Base-by-base conservation (phyloP, 2,888 invertebrate species). In the Cinara cedri region DNA sequence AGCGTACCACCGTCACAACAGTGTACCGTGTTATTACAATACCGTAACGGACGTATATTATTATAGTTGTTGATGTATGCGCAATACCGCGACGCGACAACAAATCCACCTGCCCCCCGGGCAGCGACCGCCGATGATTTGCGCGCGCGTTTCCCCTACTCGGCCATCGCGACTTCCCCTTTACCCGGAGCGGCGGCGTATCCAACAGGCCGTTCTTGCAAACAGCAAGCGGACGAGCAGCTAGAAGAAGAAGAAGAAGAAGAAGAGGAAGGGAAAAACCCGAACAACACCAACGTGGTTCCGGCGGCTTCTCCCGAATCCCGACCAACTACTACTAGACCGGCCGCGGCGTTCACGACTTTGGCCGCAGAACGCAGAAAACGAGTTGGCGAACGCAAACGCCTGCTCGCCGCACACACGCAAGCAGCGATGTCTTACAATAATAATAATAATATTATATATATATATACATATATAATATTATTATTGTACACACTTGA, bases 321-420 rank as follows among this genome's bases (percentile, higher is more conserved):
- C n/a, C n/a, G n/a, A n/a, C n/a, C n/a, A n/a, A n/a, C n/a, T n/a
- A n/a, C n/a, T n/a, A n/a, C n/a, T n/a, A n/a, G n/a, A n/a, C n/a
- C n/a, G n/a, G n/a, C 19, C 13, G 65, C 14, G 54, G 62, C 34
- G n/a, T n/a, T 46, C 63, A 65, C 63, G 54, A 75, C 54, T 34
- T 6, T 6, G 21, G 46, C 19, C 34, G 34, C 34, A 6, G 34
- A 34, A 34, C 21, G 26, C 55, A 66, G 62, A 57, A 76, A 76
- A 76, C 66, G 66, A 68, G 76, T 76, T 76, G 76, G 66, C 57
- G 19, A 51, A 66, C 66, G 55, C 19, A 51, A 62, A 16, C 44
- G 10, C n/a, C n/a, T n/a, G n/a, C n/a, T n/a, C n/a, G n/a, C n/a
- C 57, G 13, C 57, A 42, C 19, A 55, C 42, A 21, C n/a, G 34